Base-by-base conservation (phyloP, 2,113 vertebrate genomes). In the Oophaga pumilio region DNA sequence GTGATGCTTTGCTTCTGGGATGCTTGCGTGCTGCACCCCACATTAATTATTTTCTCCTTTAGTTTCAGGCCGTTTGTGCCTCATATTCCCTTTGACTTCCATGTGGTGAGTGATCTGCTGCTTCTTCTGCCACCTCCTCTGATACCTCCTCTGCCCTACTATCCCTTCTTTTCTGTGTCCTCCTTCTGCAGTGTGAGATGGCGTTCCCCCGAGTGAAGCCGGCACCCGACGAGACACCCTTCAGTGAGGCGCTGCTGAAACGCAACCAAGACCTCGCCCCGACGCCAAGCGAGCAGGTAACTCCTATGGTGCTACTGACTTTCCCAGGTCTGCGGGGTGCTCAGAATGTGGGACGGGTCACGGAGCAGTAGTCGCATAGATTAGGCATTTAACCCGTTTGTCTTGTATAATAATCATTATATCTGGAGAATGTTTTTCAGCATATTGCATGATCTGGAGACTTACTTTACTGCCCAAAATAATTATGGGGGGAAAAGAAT, bases 41-140 rank as follows among this genome's bases (percentile, higher is more conserved):
- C n/a, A n/a, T n/a, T n/a, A n/a, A n/a, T n/a, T n/a, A n/a, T 20
- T 57, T 20, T 2, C 60, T 26, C 64, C 9, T 88, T n/a, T 1
- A 99, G 97, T 94, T 99, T 98, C 92, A 94, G 97, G 11, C 97
- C 97, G 2, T 99, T 99, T 89, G 98, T 99, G 84, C 98, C 98
- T 7, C 98, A 99, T 92, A 99, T 99, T 85, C 98, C 98, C 0
- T 99, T 99, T 86, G 98, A 99, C 77, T 99, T 99, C 91, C 99
- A 98, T 87, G 96, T 99, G 93, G 97, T 99, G 91, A 97, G 97
- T 96, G 81, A 62, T 26, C 57, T 43, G 13, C 12, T 10, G 57
- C 11, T 17, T 1, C 10, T 78, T 33, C 0, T 59, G 0, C 0
- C 0, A n/a, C 0, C 56, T 68, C 49, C 69, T n/a, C n/a, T n/a